Evolutionary conservation across 2,113 vertebrate genomes (phyloP).

Genomic region (Gasterosteus aculeatus): DNA sequence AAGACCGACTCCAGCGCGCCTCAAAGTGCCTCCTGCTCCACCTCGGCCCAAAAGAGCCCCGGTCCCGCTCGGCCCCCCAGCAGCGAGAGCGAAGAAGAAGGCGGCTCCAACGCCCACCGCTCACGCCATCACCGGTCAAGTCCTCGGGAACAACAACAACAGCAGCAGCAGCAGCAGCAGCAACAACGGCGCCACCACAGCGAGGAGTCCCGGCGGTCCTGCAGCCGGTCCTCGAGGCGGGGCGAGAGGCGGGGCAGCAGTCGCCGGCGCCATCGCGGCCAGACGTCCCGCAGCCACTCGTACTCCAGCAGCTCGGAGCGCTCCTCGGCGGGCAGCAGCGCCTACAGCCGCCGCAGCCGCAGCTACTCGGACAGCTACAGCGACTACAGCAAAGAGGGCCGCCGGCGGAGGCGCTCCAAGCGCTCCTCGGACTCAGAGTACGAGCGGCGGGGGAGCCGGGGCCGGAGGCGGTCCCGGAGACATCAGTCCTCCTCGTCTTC

Average conservation of each 20-base stretch:
- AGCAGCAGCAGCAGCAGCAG: too few relatives aligned
- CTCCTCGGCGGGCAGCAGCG: slow-evolving; percentile 89
- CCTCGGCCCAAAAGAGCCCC: slow-evolving; percentile 79
- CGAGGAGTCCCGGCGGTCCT: slow-evolving; percentile 88
- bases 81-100: slow-evolving; percentile 93
- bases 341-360: slow-evolving; percentile 87
- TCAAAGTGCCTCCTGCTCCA: slow-evolving; percentile 78
- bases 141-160: slow-evolving; percentile 68
- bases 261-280: slow-evolving; percentile 79
- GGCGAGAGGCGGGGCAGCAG: slow-evolving; percentile 82
- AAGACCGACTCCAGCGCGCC: slow-evolving; percentile 72
- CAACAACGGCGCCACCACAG: slow-evolving; percentile 85
- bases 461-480: slow-evolving; percentile 84
- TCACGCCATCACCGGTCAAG: slow-evolving; percentile 85
- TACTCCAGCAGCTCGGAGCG: slow-evolving; percentile 93
- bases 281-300: slow-evolving; percentile 85
- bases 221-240: slow-evolving; percentile 86
- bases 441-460: slow-evolving; percentile 83
- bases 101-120: slow-evolving; percentile 80
- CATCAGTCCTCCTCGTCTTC: slow-evolving; percentile 87
- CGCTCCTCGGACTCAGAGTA: slow-evolving; percentile 93
- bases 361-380: slow-evolving; percentile 97
- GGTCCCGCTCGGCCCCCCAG: slow-evolving; percentile 77
- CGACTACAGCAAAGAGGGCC: slow-evolving; percentile 87
- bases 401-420: slow-evolving; percentile 80